Conservation (phyloP, 2,888 invertebrate genomes). For the Matsumyia berberina region DNA sequence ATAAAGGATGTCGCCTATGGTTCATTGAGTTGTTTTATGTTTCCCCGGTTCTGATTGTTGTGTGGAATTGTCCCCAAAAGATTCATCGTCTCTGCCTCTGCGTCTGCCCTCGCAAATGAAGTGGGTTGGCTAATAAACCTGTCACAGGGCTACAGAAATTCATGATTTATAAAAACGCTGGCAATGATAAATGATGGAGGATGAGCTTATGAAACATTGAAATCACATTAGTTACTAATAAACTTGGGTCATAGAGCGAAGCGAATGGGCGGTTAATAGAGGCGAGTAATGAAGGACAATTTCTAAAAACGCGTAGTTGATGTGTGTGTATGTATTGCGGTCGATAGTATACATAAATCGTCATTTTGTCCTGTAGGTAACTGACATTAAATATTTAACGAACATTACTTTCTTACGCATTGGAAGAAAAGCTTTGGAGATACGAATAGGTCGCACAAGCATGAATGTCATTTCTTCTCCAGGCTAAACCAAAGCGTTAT, state of each 20-base stretch:
- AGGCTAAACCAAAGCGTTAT: no score
- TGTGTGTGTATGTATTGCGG: neutral
- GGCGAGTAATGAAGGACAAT: neutral
- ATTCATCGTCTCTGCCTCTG: no score
- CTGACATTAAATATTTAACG: no score
- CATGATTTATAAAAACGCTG: slow-evolving; percentile 56
- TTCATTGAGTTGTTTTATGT: slow-evolving; percentile 41
- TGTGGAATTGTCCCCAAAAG: slow-evolving; percentile 29
- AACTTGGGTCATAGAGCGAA: neutral
- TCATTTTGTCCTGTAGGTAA: no score
- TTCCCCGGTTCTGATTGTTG: slow-evolving; percentile 30
- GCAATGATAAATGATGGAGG: slow-evolving; percentile 56
- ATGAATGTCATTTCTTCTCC: no score
- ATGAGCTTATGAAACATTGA: slow-evolving; percentile 40
- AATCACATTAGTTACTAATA: slow-evolving; percentile 41
- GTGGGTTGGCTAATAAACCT: slow-evolving; percentile 50
- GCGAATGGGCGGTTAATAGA: neutral
- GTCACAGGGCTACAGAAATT: slow-evolving; percentile 33
- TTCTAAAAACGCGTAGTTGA: neutral
- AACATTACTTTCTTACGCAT: no score
- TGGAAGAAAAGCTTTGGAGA: no score
- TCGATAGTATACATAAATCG: no score
- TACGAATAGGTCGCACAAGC: no score
- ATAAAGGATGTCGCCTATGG: slow-evolving; percentile 40
- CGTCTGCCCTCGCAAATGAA: slow-evolving; percentile 12